Conservation (phyloP, 2,888 invertebrate species). For the Gari tellinella region DNA sequence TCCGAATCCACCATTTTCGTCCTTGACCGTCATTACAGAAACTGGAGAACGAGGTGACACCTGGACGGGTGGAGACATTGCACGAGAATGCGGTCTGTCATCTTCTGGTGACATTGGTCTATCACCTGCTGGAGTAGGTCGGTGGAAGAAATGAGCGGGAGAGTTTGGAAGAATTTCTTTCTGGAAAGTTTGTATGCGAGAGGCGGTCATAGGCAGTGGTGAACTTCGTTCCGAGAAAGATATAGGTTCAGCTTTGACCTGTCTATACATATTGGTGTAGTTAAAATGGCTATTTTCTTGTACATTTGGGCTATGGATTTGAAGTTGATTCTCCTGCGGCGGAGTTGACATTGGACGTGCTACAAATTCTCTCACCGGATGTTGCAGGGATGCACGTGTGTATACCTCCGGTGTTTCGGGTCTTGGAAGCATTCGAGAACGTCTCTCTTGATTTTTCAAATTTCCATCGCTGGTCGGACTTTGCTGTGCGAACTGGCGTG, state of each 20-base stretch:
- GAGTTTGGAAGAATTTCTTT: background rate
- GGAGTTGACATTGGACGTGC: constrained; percentile 50
- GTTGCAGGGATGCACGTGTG: constrained; percentile 2
- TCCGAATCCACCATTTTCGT: constrained; percentile 44
- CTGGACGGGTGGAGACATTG: constrained; percentile 2
- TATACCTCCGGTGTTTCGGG: constrained; percentile 46
- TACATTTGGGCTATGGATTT: background rate
- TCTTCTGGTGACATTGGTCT: constrained; percentile 10
- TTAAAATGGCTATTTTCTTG: too few species aligned
- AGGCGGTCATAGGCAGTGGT: too few species aligned
- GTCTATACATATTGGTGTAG: constrained; percentile 9
- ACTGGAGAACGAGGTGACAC: background rate
- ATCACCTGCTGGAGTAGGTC: background rate
- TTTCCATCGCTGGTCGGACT: too few species aligned
- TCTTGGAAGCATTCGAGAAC: constrained; percentile 27
- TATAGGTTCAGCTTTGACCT: constrained; percentile 22
- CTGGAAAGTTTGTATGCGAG: background rate
- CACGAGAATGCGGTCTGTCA: constrained; percentile 14
- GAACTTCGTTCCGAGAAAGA: constrained; percentile 9
- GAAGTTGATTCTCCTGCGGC: constrained; percentile 16
- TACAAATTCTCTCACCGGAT: constrained; percentile 28
- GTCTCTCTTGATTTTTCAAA: background rate
- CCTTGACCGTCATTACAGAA: constrained; percentile 32
- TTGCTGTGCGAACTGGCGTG: constrained; percentile 20
- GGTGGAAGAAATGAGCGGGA: background rate